Evolutionary conservation across 1,140 invertebrate genomes (phyloP), one percentile per base, ranked within the genome.

Genomic region (Aphaenogaster ashmeadi): DNA sequence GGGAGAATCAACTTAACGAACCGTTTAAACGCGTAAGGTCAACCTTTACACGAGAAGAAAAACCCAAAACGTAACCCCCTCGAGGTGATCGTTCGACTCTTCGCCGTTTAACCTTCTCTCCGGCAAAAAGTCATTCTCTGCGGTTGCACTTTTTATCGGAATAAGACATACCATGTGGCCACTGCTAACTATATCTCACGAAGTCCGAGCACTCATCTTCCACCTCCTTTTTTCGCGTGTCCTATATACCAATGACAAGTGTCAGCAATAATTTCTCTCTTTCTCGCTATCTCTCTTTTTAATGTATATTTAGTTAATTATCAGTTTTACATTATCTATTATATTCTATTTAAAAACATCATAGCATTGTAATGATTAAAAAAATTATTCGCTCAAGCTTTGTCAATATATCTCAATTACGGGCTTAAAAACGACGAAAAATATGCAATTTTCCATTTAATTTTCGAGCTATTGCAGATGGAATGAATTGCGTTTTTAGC

Each of bases 1-100:
- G 13, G 18, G 58, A 87, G 62, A 71, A 71, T 33, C 74, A 72
- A 54, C 64, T 90, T 90, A 90, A 90, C 77, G 89, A 90, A 86
- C 80, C 79, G 83, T 88, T 69, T 83, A 78, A 88, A 77, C 54
- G 72, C 67, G 79, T 86, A 90, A 75, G 79, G 79, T 80, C 74
- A 90, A 86, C 79, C 33, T 64, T n/a, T 47, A 36, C 13, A 44
- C 15, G 52, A 87, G 58, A 89, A 18, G 69, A 89, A 87, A 75
- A 87, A 84, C 21, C 66, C 27, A 36, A 90, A 87, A 89, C 27
- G 21, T 60, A 58, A 72, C 21, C 36, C 86, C 50, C 64, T 60
- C 85, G 67, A 33, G 54, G 60, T 64, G 71, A 88, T 86, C 81
- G 33, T 77, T 88, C 71, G 64, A 69, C 81, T 85, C 41, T 86